These are phyloP conservation scores for Encarsia formosa DNA, from an alignment of 2,888 invertebrate species.

Conservation along the genomic window DNA sequence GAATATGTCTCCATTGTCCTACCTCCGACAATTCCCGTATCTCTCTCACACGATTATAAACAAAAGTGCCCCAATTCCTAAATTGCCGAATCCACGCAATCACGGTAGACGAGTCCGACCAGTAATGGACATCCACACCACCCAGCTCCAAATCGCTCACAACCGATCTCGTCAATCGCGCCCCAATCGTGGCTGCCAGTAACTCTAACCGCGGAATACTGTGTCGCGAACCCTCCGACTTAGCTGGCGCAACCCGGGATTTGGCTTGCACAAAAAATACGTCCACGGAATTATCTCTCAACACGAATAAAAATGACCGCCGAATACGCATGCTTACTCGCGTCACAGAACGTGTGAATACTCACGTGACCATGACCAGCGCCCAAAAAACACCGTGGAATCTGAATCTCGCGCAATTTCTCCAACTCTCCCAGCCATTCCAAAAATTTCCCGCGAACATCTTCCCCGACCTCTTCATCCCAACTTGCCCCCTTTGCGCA, in stretches of 20 bases:
- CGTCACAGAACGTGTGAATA: constrained; percentile 37
- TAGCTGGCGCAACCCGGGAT: neutral
- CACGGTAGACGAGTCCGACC: constrained; percentile 7
- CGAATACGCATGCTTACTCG: constrained; percentile 24
- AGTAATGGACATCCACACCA: neutral
- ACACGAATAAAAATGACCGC: constrained; percentile 13
- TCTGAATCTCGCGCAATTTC: neutral
- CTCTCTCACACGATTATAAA: neutral
- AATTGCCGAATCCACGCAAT: neutral
- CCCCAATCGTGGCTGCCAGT: neutral
- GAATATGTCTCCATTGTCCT: neutral
- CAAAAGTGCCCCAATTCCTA: constrained; percentile 1
- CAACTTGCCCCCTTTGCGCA: constrained; percentile 3
- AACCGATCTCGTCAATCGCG: neutral
- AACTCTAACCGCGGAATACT: constrained; percentile 9
- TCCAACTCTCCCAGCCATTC: neutral
- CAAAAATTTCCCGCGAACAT: neutral
- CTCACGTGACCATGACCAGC: neutral
- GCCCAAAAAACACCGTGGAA: neutral
- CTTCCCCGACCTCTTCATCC: constrained; percentile 4
- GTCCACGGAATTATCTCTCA: constrained; percentile 18
- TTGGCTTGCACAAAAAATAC: neutral
- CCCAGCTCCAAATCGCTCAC: neutral
- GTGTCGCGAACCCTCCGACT: neutral
- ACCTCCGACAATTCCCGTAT: neutral